Conservation (phyloP, 2,113 vertebrate genomes). For the Caretta caretta region DNA sequence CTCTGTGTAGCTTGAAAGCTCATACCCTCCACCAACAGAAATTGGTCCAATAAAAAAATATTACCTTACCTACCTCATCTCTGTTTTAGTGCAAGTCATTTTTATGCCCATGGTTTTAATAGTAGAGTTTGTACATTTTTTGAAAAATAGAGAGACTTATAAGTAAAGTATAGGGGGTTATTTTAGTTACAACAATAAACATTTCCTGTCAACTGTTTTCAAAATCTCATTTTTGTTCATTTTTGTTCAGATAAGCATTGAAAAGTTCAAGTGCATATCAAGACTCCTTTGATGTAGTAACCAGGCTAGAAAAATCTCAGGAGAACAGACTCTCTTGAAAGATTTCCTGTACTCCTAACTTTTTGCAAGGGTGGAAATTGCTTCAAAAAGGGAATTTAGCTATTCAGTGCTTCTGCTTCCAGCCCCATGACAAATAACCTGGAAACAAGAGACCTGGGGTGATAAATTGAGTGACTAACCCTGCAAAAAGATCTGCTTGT, state of each 20-base stretch:
- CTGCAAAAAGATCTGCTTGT: background rate
- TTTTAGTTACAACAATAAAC: background rate
- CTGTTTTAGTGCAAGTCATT: background rate
- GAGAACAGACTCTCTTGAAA: constrained; percentile 3
- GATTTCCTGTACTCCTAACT: background rate
- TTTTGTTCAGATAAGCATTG: constrained; percentile 10
- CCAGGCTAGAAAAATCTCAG: constrained; percentile 10
- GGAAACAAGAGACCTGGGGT: fast-evolving
- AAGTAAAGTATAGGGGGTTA: background rate
- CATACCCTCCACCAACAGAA: background rate
- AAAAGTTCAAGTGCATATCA: background rate
- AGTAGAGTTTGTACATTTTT: background rate
- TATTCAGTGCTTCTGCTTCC: background rate
- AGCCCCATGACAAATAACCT: background rate
- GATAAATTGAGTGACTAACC: background rate
- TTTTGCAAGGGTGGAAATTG: constrained; percentile 10
- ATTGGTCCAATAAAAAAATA: background rate
- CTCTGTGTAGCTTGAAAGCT: background rate
- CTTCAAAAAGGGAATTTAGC: background rate
- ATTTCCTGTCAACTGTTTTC: constrained; percentile 18
- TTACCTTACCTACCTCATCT: background rate
- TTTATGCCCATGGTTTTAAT: constrained; percentile 5
- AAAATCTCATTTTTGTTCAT: constrained; percentile 7
- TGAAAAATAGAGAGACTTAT: background rate
- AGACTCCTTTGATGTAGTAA: constrained; percentile 37